Evolutionary conservation across 1,140 invertebrate genomes (phyloP).

Genomic region (Drosophila ficusphila): DNA sequence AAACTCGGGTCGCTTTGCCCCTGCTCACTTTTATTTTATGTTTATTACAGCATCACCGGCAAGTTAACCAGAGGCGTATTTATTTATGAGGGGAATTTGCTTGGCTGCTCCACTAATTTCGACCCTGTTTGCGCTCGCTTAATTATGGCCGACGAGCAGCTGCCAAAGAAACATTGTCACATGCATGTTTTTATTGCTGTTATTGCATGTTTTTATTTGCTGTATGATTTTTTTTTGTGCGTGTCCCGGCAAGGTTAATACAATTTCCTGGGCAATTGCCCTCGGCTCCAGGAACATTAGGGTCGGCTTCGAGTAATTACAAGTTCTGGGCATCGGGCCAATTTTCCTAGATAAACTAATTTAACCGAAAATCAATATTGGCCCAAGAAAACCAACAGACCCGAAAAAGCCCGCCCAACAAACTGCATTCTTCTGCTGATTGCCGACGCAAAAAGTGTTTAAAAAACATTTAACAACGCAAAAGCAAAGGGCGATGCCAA

Average conservation of each 20-base stretch:
- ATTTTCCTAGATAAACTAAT: conserved; percentile 41
- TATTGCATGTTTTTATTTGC: no score
- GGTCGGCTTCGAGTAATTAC: conserved; percentile 41
- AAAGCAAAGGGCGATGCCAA: background rate
- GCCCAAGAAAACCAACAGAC: conserved; percentile 54
- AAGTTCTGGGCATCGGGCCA: conserved; percentile 29
- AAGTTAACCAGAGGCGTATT: conserved; percentile 5
- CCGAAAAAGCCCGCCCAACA: conserved; percentile 27
- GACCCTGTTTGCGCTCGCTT: conserved; percentile 6
- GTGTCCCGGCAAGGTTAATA: conserved; percentile 19
- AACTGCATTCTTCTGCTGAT: conserved; percentile 49
- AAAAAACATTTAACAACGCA: conserved; percentile 32
- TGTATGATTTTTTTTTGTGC: background rate
- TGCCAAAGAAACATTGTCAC: conserved; percentile 31
- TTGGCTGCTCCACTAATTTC: conserved; percentile 23
- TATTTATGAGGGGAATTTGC: conserved; percentile 19
- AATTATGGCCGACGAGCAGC: conserved; percentile 34
- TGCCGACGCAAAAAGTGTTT: conserved; percentile 29
- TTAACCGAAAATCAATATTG: conserved; percentile 72
- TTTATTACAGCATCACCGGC: conserved; percentile 47
- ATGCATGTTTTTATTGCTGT: conserved; percentile 21
- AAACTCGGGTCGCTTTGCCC: background rate
- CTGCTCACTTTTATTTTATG: conserved; percentile 32
- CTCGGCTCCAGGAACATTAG: conserved; percentile 7
- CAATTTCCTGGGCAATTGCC: conserved; percentile 40